Evolutionary conservation across 2,888 invertebrate genomes (phyloP), one percentile per base, ranked within the genome.

Genomic region (Pristionchus mayeri): DNA sequence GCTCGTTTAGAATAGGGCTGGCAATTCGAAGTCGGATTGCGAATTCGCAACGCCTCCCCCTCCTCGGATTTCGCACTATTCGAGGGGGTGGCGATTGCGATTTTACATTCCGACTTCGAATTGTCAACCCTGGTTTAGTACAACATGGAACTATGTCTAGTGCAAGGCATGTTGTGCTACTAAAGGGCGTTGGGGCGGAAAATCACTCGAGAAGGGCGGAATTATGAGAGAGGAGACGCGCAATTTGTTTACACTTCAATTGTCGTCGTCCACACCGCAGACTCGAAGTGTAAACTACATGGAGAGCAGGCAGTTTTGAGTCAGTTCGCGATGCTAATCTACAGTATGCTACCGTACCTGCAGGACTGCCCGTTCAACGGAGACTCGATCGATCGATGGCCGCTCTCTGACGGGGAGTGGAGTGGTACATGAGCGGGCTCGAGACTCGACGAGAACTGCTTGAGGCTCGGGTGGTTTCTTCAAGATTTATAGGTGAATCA

Each of bases 351-450:
- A 44, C 40, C 11, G 3, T 82, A 82, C 81, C 81, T 82, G 81
- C 2, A 82, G 63, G 3, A 50, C 48, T 1, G 63, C 81, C 21
- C 81, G 60, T 63, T 82, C 81, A 11, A 82, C 48, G 27, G 81
- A 82, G 0, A 82, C 81, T 44, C 81, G n/a, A 2, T 82, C 81
- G n/a, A 82, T 82, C 0, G 81, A 82, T 27, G 81, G 81, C 48
- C 60, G 44, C n/a, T 82, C 81, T 24, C 76, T 48, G 50, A 63
- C n/a, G 6, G 37, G 40, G 13, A 57, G 48, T 0, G 81, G 81
- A 60, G 81, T 82, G 2, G 48, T 50, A 13, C 81, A 82, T 13
- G 81, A 82, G 1, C 81, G 60, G 11, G 81, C 81, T 16, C 81
- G 60, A 6, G 63, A 13, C 63, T 82, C 81, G n/a, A 50, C 63